Base-by-base conservation (phyloP, 2,888 invertebrate species). In the Eudasyphora cyanicolor region DNA sequence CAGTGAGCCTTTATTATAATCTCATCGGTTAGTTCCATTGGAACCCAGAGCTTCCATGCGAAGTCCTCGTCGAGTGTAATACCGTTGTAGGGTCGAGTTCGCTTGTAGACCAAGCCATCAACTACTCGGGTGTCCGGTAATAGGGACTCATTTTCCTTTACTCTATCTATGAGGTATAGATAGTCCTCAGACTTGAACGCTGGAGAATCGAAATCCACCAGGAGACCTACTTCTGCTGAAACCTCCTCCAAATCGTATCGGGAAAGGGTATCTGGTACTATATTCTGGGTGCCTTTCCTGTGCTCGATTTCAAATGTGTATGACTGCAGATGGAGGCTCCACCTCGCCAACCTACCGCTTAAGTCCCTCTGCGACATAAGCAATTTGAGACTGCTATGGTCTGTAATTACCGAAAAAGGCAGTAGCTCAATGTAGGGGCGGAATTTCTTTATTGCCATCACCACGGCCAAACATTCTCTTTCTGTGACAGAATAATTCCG, bases 321-420 rank as follows among this genome's bases (percentile, higher is more conserved):
- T 17, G 51, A 14, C 19, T 51, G 51, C 8, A 51, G 8, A 4
- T 51, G 51, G 3, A 51, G 35, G 35, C 35, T 35, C 35, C 35
- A 10, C 10, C 35, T 35, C 6, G 10, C 10, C 35, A 10, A n/a
- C 19, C 19, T 51, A 17, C 51, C 51, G 51, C 51, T 51, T 8
- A 51, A 17, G 19, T 81, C 80, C n/a, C 54, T 76, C 17, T 76
- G 81, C 4, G 35, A 17, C 76, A 76, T 81, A n/a, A 81, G 35
- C 81, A 64, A 76, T 29, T 73, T 81, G 4, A 81, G 45, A 4
- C 64, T 76, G 0, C 49, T 51, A 19, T 82, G 78, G 24, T 89
- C 88, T 3, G 88, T 85, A 8, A 86, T 32, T 0, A 88, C 82
- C 0, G 29, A 85, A 49, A 88, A 87, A 4, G 78, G 67, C 12